Base-by-base conservation (phyloP, 2,888 invertebrate species). In the Gastracanthus pulcherrimus region DNA sequence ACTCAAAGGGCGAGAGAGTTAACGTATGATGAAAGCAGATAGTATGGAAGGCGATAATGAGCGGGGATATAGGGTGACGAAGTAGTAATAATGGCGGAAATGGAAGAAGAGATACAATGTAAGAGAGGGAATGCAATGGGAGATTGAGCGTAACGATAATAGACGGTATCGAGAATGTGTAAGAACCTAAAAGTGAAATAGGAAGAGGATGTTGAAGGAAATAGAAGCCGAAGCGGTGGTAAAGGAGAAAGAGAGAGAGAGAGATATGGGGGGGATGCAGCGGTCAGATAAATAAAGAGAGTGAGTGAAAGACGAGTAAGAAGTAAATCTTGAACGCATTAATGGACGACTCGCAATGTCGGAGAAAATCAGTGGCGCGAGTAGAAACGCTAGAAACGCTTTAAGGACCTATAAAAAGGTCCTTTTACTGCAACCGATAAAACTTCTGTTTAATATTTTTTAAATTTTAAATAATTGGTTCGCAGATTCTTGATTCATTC, bases 321-420 rank as follows among this genome's bases (percentile, higher is more conserved):
- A 62, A 55, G 67, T 67, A 48, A 80, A 60, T 79, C 58, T 74
- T 11, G 31, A 66, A 62, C 13, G 69, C 58, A 51, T 69, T 75
- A 80, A 74, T 80, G 74, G 80, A 67, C 36, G 31, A 69, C 36
- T 75, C 26, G 48, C 48, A 51, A 69, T 29, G 38, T 31, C 26
- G 13, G 38, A 26, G 67, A n/a, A 48, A 80, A 74, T n/a, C n/a
- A n/a, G n/a, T n/a, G n/a, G n/a, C n/a, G n/a, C n/a, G n/a, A n/a
- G n/a, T n/a, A n/a, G n/a, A n/a, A n/a, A n/a, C n/a, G n/a, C n/a
- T n/a, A n/a, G n/a, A n/a, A n/a, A n/a, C n/a, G n/a, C n/a, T n/a
- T n/a, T n/a, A n/a, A n/a, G n/a, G n/a, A n/a, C n/a, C n/a, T n/a
- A n/a, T n/a, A n/a, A n/a, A n/a, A n/a, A n/a, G n/a, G n/a, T n/a